A percentile compares a stretch with the other conserved stretches of the same genome.
These are phyloP conservation scores for Lucifuga dentata DNA, from an alignment of 2,113 vertebrate species.

Conservation along the genomic window DNA sequence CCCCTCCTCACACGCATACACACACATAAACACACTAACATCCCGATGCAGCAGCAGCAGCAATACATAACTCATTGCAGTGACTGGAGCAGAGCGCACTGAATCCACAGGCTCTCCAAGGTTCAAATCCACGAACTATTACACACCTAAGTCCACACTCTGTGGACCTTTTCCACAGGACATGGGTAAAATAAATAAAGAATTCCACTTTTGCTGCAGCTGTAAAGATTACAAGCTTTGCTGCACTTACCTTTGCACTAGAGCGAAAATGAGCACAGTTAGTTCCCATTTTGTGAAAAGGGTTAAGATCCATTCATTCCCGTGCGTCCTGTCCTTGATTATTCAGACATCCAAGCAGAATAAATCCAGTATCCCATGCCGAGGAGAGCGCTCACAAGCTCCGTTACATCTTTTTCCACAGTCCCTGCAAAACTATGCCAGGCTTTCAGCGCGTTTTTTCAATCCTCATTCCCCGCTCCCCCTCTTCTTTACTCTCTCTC, in stretches of 20 bases:
- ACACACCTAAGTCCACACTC: slow-evolving; percentile 10
- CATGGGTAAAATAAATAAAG: not conserved
- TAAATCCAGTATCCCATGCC: slow-evolving; percentile 85
- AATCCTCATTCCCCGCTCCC: slow-evolving; percentile 50
- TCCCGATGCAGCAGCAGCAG: slow-evolving; percentile 54
- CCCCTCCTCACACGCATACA: slow-evolving; percentile 1
- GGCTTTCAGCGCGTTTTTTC: slow-evolving; percentile 75
- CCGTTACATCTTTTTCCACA: slow-evolving; percentile 81
- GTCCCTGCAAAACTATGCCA: slow-evolving; percentile 75
- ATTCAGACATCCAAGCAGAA: slow-evolving; percentile 69
- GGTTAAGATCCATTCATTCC: slow-evolving; percentile 78
- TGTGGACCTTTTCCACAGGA: not conserved
- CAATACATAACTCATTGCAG: slow-evolving; percentile 59
- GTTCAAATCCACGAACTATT: slow-evolving; percentile 7
- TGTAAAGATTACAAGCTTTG: not conserved
- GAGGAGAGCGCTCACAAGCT: slow-evolving; percentile 64
- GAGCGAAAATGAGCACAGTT: slow-evolving; percentile 64
- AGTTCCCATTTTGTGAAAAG: slow-evolving; percentile 79
- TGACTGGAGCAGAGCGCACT: slow-evolving; percentile 20
- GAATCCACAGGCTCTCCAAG: slow-evolving; percentile 68
- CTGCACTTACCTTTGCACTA: slow-evolving; percentile 75
- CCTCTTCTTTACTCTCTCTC: slow-evolving; percentile 33
- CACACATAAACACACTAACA: slow-evolving; percentile 3
- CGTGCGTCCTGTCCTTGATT: slow-evolving; percentile 57
- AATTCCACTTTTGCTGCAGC: slow-evolving; percentile 16